Evolutionary conservation across 2,113 vertebrate genomes (phyloP), one percentile per base, ranked within the genome.

Genomic region (Antigone vipio): DNA sequence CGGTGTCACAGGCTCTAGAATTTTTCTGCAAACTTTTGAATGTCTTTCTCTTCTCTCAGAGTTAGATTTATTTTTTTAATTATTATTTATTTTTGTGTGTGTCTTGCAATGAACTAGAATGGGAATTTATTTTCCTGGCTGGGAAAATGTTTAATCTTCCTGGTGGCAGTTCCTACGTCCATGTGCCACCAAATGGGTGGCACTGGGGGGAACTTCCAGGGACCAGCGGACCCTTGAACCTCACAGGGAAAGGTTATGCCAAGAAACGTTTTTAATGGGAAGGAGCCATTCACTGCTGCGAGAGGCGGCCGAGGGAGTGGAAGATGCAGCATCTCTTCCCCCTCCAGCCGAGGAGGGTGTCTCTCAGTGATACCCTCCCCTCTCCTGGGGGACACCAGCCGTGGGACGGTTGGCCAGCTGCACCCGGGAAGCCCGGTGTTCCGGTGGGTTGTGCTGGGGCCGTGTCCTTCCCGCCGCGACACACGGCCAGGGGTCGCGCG

Each of bases 351-450:
- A 58, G 24, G 38, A 74, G 56, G 30, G 32, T 38, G 49, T 32
- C 55, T 58, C 58, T 76, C 49, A 26, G 0, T 35, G 19, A 6
- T 12, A 3, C 21, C 24, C 21, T 34, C 5, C 23, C 22, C 9
- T 58, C 27, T 6, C 1, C 2, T 52, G 35, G 44, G 69, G 56
- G 49, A 68, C 55, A 9, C 30, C 47, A 38, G 44, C 60, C 1
- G 4, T 15, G 59, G 35, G 52, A 2, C 15, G 59, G 56, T 22
- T 10, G 49, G 30, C 0, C 26, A 69, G 49, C 21, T 20, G 49
- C 9, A 1, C 1, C 2, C 17, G 5, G 42, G 52, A 38, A 38
- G 58, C 14, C 15, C 1, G 9, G 19, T 20, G 58, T 35, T 42
- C n/a, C 40, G 6, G 1, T 9, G n/a, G 13, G 16, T 21, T 15